Base-by-base conservation (phyloP, 2,113 vertebrate genomes). In the Lagopus muta region DNA sequence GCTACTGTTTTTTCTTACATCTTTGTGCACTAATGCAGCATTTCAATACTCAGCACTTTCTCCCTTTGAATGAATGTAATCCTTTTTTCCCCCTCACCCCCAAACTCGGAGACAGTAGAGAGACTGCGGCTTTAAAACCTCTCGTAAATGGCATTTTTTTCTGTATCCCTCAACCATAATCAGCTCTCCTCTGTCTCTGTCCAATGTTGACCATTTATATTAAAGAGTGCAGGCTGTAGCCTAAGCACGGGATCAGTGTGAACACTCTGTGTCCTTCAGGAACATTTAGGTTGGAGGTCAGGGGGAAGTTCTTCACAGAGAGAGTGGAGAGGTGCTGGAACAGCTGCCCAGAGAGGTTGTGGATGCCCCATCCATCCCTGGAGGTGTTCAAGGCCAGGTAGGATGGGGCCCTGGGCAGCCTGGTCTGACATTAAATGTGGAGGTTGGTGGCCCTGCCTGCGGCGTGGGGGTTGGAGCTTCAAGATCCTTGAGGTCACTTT, bases 241-340 rank as follows among this genome's bases (percentile, higher is more conserved):
- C 21, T 8, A 48, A 15, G 21, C 8, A 8, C 2, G 32, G 47
- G 34, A 74, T 12, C 1, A 1, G 6, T 43, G 42, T 0, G 14
- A 64, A 27, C 8, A 0, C 17, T n/a, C 4, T 5, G 11, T 32
- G 43, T 16, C 45, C 54, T 19, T 48, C 32, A 19, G 45, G 45
- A 47, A 47, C 45, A 20, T 47, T 47, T 20, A 47, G 19, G 45
- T 10, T 47, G 45, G 45, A 20, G 10, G 18, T 47, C 45, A 47
- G 45, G 43, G 43, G 18, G 4, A 47, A 47, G 45, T 47, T 47
- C 45, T 47, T 20, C 9, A 47, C 18, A 47, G 45, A 47, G 18
- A 20, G 45, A 47, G 18, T 20, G 45, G 45, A 20, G 45, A 47
- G 45, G 45, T 47, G 19, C 45, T 47, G 19, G 45, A 10, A 47